Percentiles rank a stretch among this genome's conserved stretches.
phyloP scores from a whole-genome alignment of 2,797 vertebrate species.

The Labroides dimidiatus region DNA sequence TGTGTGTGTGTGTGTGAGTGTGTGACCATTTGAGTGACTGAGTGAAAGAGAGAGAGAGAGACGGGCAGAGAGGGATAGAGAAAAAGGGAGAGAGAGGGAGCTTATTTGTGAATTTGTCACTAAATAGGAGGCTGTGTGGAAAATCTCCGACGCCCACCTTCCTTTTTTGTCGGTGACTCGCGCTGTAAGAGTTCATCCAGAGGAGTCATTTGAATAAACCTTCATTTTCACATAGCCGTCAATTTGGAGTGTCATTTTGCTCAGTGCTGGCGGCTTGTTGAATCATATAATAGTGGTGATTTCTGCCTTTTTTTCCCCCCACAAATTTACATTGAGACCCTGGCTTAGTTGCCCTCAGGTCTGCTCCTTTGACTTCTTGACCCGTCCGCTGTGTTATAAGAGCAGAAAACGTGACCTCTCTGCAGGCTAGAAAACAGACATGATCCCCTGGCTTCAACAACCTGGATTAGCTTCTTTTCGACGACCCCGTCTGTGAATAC shows the following conservation, averaged over 20 bases:
- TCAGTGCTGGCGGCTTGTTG: constrained; percentile 46
- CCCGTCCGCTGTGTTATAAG: constrained; percentile 23
- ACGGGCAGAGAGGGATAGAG: constrained; percentile 47
- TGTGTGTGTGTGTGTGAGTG: constrained; percentile 26
- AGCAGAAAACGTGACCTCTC: constrained; percentile 45
- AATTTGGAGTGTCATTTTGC: constrained; percentile 54
- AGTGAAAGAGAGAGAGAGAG: constrained; percentile 57
- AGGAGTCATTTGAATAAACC: constrained; percentile 65
- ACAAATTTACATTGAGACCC: constrained; percentile 39
- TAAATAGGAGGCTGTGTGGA: constrained; percentile 63
- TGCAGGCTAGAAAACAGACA: constrained; percentile 55
- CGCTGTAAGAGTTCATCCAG: constrained; percentile 53
- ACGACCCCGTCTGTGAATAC: constrained; percentile 55
- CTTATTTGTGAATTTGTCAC: constrained; percentile 67
- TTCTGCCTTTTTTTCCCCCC: constrained; percentile 33
- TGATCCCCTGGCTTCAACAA: constrained; percentile 58
- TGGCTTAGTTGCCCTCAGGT: constrained; percentile 38
- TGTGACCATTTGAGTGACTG: constrained; percentile 60
- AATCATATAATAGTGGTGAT: constrained; percentile 59
- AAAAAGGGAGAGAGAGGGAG: constrained; percentile 31
- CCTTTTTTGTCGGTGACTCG: constrained; percentile 29
- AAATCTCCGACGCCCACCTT: constrained; percentile 56
- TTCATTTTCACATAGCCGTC: constrained; percentile 60
- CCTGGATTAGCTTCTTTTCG: constrained; percentile 65
- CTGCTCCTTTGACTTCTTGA: constrained; percentile 23